Base-by-base conservation (phyloP, 2,797 vertebrate species). In the Acrocephalus scirpaceus region DNA sequence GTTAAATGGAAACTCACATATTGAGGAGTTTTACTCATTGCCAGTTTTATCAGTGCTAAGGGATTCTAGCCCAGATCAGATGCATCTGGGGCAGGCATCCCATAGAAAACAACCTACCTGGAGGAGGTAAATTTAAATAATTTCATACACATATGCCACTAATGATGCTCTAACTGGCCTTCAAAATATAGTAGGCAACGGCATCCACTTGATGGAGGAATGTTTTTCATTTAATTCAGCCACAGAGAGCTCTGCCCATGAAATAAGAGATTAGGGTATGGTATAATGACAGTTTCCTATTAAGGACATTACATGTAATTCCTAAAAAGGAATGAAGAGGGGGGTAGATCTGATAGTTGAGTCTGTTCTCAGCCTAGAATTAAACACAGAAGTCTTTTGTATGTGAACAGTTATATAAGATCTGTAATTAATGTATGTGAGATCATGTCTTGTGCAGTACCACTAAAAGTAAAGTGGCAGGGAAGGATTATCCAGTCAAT, bases 401-500 rank as follows among this genome's bases (percentile, higher is more conserved):
- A 38, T n/a, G 40, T 27, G 30, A 77, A 34, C 18, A 21, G 21
- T 72, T 66, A 16, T 8, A 2, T 34, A 75, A 75, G 17, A 45
- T 75, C 36, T 87, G 36, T 87, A 81, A 69, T 72, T 81, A 54
- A 61, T 14, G 5, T 58, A 9, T 27, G 48, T 40, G 47, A 88
- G 21, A 53, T 40, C 0, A 0, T 20, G 22, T 26, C 47, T 80
- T 3, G 0, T 67, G 45, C 22, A 66, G 38, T 48, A 50, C n/a
- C 21, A 85, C 44, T 60, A 23, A 47, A 85, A 77, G 54, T 61
- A 69, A 56, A 86, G 14, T 15, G 15, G 11, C 38, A 72, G 44
- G 7, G n/a, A 56, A 54, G 16, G 40, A 64, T 87, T 67, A 48
- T 70, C 22, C 48, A 51, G 9, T 25, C 2, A 2, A 38, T 67